phyloP scores from a whole-genome alignment of 2,113 vertebrate genomes.

The Lasiurus cinereus region DNA sequence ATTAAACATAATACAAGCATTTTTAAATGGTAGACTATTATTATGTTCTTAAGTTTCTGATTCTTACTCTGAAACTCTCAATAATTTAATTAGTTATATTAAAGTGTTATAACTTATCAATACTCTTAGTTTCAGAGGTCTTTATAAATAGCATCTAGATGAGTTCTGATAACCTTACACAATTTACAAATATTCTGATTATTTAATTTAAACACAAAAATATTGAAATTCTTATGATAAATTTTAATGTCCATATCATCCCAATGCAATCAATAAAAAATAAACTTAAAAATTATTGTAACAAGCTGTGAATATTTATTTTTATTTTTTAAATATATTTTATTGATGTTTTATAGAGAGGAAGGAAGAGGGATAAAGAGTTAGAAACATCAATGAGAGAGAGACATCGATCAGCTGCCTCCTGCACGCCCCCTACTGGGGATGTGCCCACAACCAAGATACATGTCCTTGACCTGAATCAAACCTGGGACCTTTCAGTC shows the following conservation, averaged over 20 bases:
- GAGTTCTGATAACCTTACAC: not conserved
- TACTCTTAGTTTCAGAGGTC: not conserved
- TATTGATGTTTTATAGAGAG: no score
- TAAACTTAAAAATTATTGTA: not conserved
- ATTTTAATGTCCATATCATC: not conserved
- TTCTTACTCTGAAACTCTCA: not conserved
- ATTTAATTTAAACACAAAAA: conserved; percentile 18
- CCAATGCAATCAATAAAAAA: not conserved
- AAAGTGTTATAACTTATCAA: not conserved
- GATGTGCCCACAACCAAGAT: no score
- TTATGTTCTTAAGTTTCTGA: not conserved
- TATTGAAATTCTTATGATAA: not conserved
- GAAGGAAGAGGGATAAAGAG: no score
- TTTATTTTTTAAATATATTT: not conserved
- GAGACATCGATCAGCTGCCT: no score
- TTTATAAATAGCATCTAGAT: not conserved
- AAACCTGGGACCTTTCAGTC: no score
- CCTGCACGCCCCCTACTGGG: no score
- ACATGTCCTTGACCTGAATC: no score
- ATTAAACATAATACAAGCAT: not conserved
- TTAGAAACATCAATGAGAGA: no score
- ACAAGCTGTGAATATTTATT: not conserved
- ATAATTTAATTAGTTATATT: not conserved
- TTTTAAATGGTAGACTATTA: not conserved
- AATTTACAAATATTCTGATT: not conserved